Conservation (phyloP, 1,140 invertebrate genomes). For the Hirudo medicinalis region DNA sequence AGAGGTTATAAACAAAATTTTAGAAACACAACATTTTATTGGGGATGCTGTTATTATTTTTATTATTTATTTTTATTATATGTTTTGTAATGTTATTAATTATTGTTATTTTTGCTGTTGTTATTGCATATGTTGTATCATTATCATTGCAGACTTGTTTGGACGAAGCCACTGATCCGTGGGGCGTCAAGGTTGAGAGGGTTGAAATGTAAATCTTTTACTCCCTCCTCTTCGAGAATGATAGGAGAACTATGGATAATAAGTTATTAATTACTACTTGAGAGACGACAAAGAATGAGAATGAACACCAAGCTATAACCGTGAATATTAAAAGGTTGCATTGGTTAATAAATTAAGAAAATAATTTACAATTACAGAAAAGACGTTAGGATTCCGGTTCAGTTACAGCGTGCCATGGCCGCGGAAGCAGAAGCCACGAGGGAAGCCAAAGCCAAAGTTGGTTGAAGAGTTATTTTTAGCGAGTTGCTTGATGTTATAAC, state of each 20-base stretch:
- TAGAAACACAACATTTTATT: too few species aligned
- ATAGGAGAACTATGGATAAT: neutral
- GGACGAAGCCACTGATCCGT: constrained; percentile 84
- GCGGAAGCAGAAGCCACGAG: constrained; percentile 30
- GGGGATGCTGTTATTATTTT: too few species aligned
- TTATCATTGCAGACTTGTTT: constrained; percentile 38
- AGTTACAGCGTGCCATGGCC: constrained; percentile 33
- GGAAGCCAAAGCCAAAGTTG: constrained; percentile 30
- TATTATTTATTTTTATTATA: too few species aligned
- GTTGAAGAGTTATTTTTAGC: too few species aligned
- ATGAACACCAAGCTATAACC: neutral
- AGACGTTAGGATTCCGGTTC: constrained; percentile 29
- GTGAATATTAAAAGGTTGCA: neutral
- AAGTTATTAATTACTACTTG: neutral
- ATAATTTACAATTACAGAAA: constrained; percentile 24
- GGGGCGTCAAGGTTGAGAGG: constrained; percentile 91
- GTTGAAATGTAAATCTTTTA: constrained; percentile 68
- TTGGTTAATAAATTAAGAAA: neutral
- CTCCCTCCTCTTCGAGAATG: neutral
- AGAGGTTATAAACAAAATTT: too few species aligned
- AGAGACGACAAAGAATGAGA: neutral
- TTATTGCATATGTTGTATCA: neutral
- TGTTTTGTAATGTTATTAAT: too few species aligned
- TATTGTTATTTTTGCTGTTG: too few species aligned
- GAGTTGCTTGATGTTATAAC: too few species aligned